Conservation (phyloP, 1,140 invertebrate species). For the Thaumatotibia leucotreta region DNA sequence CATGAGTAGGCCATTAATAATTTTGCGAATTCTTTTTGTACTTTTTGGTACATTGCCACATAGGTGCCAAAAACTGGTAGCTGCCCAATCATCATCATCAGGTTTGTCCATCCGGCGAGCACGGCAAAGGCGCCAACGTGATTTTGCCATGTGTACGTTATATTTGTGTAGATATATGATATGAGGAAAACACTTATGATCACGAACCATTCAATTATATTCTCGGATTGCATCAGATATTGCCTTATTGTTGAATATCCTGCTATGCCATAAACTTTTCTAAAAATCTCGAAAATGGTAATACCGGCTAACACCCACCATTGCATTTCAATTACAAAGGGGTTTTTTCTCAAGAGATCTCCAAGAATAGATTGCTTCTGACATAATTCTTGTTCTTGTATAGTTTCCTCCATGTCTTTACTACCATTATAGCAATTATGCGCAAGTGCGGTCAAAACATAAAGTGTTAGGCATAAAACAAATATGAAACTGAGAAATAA, state of each 20-base stretch:
- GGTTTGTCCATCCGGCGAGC: slow-evolving; percentile 89
- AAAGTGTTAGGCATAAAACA: slow-evolving; percentile 85
- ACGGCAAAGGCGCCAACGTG: slow-evolving; percentile 89
- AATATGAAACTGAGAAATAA: slow-evolving; percentile 88
- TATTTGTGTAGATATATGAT: slow-evolving; percentile 85
- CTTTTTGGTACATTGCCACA: slow-evolving; percentile 91
- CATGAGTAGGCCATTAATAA: slow-evolving; percentile 89
- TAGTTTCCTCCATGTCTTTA: slow-evolving; percentile 82
- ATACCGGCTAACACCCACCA: slow-evolving; percentile 87
- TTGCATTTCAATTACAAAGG: slow-evolving; percentile 84
- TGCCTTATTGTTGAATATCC: slow-evolving; percentile 86
- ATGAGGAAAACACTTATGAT: slow-evolving; percentile 88
- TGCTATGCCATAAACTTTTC: slow-evolving; percentile 86
- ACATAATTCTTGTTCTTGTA: slow-evolving; percentile 83
- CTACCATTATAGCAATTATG: slow-evolving; percentile 88
- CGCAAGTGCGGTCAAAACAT: slow-evolving; percentile 85
- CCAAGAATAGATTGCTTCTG: slow-evolving; percentile 85
- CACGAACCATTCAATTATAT: slow-evolving; percentile 91
- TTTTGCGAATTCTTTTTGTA: slow-evolving; percentile 90
- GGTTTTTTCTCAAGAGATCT: slow-evolving; percentile 82
- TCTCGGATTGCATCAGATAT: slow-evolving; percentile 89
- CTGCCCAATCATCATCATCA: slow-evolving; percentile 92
- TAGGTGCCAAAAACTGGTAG: slow-evolving; percentile 90
- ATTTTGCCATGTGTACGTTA: slow-evolving; percentile 89
- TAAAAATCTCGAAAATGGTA: slow-evolving; percentile 84